Base-by-base conservation (phyloP, 2,113 vertebrate species). In the Phyllostomus hastatus region DNA sequence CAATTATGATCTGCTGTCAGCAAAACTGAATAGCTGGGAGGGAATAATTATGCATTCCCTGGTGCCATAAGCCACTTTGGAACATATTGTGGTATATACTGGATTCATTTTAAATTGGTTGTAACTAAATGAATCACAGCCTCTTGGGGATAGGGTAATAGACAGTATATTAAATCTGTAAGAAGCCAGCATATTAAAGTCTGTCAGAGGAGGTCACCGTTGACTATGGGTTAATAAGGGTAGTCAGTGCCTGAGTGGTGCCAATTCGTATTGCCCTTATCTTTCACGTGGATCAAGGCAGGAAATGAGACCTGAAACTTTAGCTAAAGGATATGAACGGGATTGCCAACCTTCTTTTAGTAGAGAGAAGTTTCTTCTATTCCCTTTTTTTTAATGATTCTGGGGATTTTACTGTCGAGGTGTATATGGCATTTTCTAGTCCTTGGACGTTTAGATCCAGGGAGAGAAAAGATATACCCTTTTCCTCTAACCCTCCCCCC, bases 141-240 rank as follows among this genome's bases (percentile, higher is more conserved):
- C 88, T 96, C 95, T 94, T 10, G 94, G 88, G 96, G 75, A 92
- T 95, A 91, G 46, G 50, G 33, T 89, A 96, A 90, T 87, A 96
- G 88, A 86, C 73, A 64, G 72, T 87, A 81, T 95, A 94, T 95
- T 91, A 97, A 93, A 85, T 88, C 94, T 96, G 46, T 95, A 93
- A 97, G 83, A 96, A 97, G 89, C 88, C 93, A 70, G 91, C 95
- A 75, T 96, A 97, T 97, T 97, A 97, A 97, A 97, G 96, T 90
- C 81, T 96, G 85, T 97, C 96, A 97, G 88, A 76, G 97, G 96
- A 97, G 88, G 96, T 91, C 91, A 96, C 91, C 80, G 43, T 59
- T 97, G 93, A 85, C 95, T 96, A n/a, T 86, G 90, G 64, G 52
- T 94, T 96, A 88, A 92, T 96, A 82, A 96, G 84, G 96, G 73